phyloP scores from a whole-genome alignment of 2,888 invertebrate species.

The Drepana falcataria region DNA sequence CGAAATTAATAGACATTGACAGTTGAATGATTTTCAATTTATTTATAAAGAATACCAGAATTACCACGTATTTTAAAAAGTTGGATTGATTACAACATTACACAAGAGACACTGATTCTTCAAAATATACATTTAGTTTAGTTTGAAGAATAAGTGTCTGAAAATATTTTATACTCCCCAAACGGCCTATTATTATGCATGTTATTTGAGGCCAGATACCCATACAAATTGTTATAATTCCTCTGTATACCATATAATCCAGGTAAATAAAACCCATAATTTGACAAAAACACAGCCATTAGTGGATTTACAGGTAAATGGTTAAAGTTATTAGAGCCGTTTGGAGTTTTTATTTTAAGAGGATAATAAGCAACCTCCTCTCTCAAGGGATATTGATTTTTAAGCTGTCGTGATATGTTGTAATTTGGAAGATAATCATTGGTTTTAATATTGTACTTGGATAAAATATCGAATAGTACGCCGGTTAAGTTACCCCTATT shows the following conservation, averaged over 20 bases:
- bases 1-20: no score
- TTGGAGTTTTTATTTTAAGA: constrained; percentile 23
- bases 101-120: neutral
- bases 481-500: constrained; percentile 21
- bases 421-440: constrained; percentile 53
- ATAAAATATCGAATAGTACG: constrained; percentile 37
- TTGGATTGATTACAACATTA: no score
- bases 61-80: no score
- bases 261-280: constrained; percentile 80
- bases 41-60: no score
- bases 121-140: constrained; percentile 10
- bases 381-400: constrained; percentile 19
- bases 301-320: constrained; percentile 79
- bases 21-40: no score
- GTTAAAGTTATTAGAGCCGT: constrained; percentile 73
- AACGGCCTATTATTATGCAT: constrained; percentile 83
- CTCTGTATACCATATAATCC: constrained; percentile 47
- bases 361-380: constrained; percentile 17
- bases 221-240: constrained; percentile 75
- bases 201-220: constrained; percentile 81
- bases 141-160: constrained; percentile 55
- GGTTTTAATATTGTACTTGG: constrained; percentile 51
- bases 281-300: constrained; percentile 79
- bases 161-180: constrained; percentile 78
- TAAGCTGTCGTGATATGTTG: constrained; percentile 36